Evolutionary conservation across 1,140 invertebrate genomes (phyloP).

Genomic region (Lerema accius): DNA sequence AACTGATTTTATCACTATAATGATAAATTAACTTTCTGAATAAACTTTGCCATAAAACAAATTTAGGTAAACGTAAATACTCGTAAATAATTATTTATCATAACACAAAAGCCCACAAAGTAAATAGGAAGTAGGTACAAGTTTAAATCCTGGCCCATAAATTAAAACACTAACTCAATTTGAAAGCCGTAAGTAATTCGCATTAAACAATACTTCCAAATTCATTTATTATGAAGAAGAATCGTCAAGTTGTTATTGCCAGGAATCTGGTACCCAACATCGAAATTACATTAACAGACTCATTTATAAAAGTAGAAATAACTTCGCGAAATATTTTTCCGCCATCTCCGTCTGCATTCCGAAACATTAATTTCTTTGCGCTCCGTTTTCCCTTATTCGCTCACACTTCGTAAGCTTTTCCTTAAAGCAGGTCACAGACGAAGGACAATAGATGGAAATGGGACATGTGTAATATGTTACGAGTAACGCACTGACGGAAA

Average conservation of each 20-base stretch:
- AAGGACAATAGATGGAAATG: conserved; percentile 28
- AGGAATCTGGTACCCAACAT: conserved; percentile 14
- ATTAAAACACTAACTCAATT: conserved; percentile 1
- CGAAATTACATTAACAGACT: conserved; percentile 29
- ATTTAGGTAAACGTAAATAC: too few relatives aligned
- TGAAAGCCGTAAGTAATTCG: conserved; percentile 20
- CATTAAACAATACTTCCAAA: conserved; percentile 19
- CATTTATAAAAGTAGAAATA: conserved; percentile 28
- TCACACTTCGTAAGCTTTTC: conserved; percentile 20
- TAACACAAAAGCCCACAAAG: too few relatives aligned
- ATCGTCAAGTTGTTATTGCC: conserved; percentile 24
- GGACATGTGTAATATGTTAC: conserved; percentile 19
- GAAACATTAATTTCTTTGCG: conserved; percentile 52
- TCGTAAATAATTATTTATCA: too few relatives aligned
- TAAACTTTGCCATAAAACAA: too few relatives aligned
- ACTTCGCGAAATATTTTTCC: conserved; percentile 35
- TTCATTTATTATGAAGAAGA: conserved; percentile 19
- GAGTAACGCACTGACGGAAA: not conserved
- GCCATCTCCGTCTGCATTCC: conserved; percentile 35
- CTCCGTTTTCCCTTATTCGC: conserved; percentile 40
- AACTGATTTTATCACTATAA: too few relatives aligned
- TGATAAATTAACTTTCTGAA: too few relatives aligned
- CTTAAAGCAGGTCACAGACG: conserved; percentile 21
- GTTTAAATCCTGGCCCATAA: conserved; percentile 10
- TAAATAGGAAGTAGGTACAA: too few relatives aligned